These are phyloP conservation scores for Neosalanx taihuensis DNA, from an alignment of 2,797 vertebrate species.

Conservation along the genomic window DNA sequence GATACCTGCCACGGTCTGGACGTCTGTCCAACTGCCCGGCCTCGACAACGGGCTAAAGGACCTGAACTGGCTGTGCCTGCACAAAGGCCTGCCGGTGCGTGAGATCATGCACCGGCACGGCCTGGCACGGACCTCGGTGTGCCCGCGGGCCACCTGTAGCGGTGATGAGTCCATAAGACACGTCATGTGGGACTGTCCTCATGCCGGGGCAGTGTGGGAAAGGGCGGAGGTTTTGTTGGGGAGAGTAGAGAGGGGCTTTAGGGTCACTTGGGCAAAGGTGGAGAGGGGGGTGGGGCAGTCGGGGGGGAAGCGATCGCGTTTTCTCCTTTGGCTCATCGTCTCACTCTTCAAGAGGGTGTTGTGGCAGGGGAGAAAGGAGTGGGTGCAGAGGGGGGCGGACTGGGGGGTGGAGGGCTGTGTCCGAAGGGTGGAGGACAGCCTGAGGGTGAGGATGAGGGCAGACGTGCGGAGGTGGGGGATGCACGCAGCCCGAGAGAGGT, in stretches of 20 bases:
- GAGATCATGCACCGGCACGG: background rate
- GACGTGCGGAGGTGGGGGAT: background rate
- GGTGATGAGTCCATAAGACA: too few relatives aligned
- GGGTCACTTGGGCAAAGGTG: too few relatives aligned
- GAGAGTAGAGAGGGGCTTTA: too few relatives aligned
- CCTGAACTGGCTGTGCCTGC: background rate
- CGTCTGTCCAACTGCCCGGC: background rate
- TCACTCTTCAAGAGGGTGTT: background rate
- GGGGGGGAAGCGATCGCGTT: background rate
- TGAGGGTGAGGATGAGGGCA: background rate
- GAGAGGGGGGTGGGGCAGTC: background rate
- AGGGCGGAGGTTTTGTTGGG: too few relatives aligned
- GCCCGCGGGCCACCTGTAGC: too few relatives aligned
- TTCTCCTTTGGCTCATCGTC: background rate
- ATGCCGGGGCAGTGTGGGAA: too few relatives aligned
- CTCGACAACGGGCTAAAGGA: background rate
- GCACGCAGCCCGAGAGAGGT: background rate
- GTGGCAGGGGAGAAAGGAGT: background rate
- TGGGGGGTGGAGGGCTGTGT: background rate
- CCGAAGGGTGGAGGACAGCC: background rate
- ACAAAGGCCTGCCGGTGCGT: background rate
- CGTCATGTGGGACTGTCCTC: too few relatives aligned
- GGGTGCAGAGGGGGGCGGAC: background rate
- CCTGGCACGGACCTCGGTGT: background rate
- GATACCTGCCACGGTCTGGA: background rate